Conservation (phyloP, 2,113 vertebrate genomes). For the Coracopsis vasa region DNA sequence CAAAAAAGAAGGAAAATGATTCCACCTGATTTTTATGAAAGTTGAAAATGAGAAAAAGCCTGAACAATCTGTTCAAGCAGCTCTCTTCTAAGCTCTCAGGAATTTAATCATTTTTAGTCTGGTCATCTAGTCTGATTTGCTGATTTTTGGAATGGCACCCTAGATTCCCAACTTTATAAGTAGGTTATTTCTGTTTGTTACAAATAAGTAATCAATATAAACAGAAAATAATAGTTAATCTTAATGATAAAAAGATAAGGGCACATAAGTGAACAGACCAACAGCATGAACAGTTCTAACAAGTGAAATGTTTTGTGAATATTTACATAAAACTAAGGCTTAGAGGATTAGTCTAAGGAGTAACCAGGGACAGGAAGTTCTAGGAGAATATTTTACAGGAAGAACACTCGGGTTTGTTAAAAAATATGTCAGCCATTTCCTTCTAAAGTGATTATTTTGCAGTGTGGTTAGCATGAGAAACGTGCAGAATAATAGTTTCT, state of each 20-base stretch:
- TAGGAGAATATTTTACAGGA: background rate
- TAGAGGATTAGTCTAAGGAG: background rate
- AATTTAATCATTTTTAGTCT: background rate
- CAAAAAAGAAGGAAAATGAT: background rate
- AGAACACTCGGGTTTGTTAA: background rate
- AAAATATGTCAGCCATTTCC: background rate
- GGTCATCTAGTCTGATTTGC: background rate
- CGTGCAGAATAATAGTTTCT: background rate
- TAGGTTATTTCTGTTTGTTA: background rate
- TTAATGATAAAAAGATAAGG: background rate
- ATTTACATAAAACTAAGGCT: background rate
- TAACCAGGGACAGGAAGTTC: background rate
- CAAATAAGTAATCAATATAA: background rate
- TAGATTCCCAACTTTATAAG: background rate
- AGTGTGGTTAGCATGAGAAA: background rate
- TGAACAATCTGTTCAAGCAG: background rate
- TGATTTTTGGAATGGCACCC: background rate
- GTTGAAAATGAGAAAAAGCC: background rate
- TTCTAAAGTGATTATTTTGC: background rate
- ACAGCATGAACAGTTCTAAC: background rate
- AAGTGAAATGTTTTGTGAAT: background rate
- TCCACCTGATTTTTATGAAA: background rate
- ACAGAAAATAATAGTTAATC: background rate
- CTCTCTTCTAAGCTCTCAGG: background rate
- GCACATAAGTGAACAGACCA: background rate